Base-by-base conservation (phyloP, 2,888 invertebrate species). In the Drosophila differens region DNA sequence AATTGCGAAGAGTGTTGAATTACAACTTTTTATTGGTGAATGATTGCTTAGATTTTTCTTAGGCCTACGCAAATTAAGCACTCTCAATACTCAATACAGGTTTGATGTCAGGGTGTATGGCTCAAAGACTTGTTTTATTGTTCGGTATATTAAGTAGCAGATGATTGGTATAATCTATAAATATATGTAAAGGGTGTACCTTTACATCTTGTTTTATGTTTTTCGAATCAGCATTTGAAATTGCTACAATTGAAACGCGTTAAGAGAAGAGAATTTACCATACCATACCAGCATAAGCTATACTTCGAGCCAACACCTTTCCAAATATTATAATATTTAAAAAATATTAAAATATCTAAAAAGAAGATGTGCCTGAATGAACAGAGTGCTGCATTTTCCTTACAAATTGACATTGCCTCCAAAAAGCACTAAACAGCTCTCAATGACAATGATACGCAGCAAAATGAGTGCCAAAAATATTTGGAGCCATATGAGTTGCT, bases 331-430 rank as follows among this genome's bases (percentile, higher is more conserved):
- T 1, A 44, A 44, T 3, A 22, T 22, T 10, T 2, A 33, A 33
- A 12, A 33, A 33, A 35, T 35, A 2, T 14, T 35, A 14, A 1
- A 19, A 3, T 28, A 28, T 28, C 28, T 7, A 37, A 19, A 4
- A 39, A 25, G 25, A 69, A 49, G 67, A 59, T 60, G 39, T 54
- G 70, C 41, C 61, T 62, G 54, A 62, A 49, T 49, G 60, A 51
- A 59, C 69, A 54, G 41, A 35, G 64, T 54, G 16, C 4, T 16
- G 51, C 54, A 35, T 64, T 61, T 64, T 47, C 54, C 12, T 72
- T 77, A 68, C 80, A 78, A 81, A 82, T 87, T 85, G 88, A 76
- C 74, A 79, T 12, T 37, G 65, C 65, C 39, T 54, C 59, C 66
- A 58, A 69, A 75, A 70, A 58, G 33, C 58, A 63, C 69, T 74